Evolutionary conservation across 2,888 invertebrate genomes (phyloP), one percentile per base, ranked within the genome.

Genomic region (Drosophila greeni): DNA sequence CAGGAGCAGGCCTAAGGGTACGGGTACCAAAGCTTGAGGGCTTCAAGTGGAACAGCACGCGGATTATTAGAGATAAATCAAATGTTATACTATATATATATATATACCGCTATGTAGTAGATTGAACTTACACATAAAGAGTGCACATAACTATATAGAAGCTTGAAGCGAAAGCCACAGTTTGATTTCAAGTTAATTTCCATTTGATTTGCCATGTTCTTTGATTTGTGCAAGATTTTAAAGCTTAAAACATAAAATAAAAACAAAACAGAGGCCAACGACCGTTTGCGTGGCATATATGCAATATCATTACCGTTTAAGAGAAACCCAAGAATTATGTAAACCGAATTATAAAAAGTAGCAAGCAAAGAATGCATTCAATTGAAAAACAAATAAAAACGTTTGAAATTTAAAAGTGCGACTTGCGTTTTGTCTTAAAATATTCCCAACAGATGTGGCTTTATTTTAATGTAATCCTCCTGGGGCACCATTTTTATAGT

Each of bases 221-320:
- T 67, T 77, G 31, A 74, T 65, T 82, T 82, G 65, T 72, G 73
- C 74, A 67, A 71, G 47, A 64, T 49, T 69, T 68, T 54, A 61
- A 68, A 68, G 69, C 59, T 67, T 59, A 55, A 55, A 55, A 24
- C 18, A 52, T 14, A 26, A n/a, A 24, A 42, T 7, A 1, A 24
- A 51, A 56, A 24, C 11, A 48, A 56, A 53, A 70, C 53, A 52
- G 23, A 59, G 60, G 70, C 70, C 64, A 72, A 62, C 71, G 56
- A 23, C 66, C 64, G 82, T 71, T 70, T 72, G 73, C 67, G 81
- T 79, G 79, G 79, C 83, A 73, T 77, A 82, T 72, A 82, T 70
- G 83, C 83, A 79, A 82, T 79, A 79, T 79, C 83, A 79, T 75
- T 67, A 75, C 45, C 29, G 58, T 43, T 58, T 82, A 79, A 79